Base-by-base conservation (phyloP, 2,797 vertebrate genomes). In the Sebastes itinus region DNA sequence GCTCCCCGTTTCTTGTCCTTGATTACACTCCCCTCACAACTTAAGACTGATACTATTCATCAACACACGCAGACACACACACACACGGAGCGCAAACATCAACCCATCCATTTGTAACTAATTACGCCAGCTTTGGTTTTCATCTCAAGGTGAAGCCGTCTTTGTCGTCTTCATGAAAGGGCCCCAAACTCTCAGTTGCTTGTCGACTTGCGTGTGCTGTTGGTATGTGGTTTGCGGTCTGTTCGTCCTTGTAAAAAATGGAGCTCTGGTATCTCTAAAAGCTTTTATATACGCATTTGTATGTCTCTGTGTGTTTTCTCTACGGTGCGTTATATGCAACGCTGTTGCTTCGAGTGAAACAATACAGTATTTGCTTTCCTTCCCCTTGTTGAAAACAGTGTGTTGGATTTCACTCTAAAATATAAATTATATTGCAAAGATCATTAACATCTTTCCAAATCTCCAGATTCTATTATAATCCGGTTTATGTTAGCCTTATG, bases 51-150 rank as follows among this genome's bases (percentile, higher is more conserved):
- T 78, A 52, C 69, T 72, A 72, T 87, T 90, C 84, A 80, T 86
- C 80, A 78, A 54, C 35, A 64, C 62, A 2, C 46, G 74, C 82
- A 82, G 5, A 62, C 61, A 63, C 62, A 64, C 82, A 82, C 84
- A 69, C 82, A 82, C 84, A 69, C 32, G 8, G 42, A 84, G 70
- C 5, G 8, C 79, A 59, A 75, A 85, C 89, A 90, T 91, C 88
- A 91, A 81, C 72, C 77, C 83, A 88, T 86, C 78, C 87, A 84
- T 89, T 92, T 88, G 89, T 90, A 85, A 92, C 89, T 90, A 93
- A 93, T 91, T 92, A 92, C 82, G 32, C 70, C 67, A 86, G 85
- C 90, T 78, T 84, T 81, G 81, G 72, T 88, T 88, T 87, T 88
- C 87, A 82, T 91, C 85, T 93, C 92, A 90, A 91, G 89, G 92